Evolutionary conservation across 2,888 invertebrate genomes (phyloP).

Genomic region (Volucella inflata): DNA sequence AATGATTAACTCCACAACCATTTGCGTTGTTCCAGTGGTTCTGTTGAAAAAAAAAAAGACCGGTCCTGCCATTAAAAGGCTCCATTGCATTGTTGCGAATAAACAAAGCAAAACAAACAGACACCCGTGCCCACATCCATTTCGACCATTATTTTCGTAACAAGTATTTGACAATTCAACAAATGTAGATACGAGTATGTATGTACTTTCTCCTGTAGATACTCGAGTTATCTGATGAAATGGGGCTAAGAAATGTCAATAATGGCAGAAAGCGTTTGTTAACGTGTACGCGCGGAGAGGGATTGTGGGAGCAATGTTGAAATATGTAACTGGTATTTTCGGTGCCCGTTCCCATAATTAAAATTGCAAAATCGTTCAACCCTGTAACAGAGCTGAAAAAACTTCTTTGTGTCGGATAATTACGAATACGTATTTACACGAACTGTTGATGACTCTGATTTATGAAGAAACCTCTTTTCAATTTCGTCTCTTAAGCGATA

Average conservation of each 20-base stretch:
- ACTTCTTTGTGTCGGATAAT: too few species aligned
- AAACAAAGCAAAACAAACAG: constrained; percentile 49
- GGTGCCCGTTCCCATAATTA: too few species aligned
- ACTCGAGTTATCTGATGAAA: not conserved
- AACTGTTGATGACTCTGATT: too few species aligned
- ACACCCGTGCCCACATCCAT: not conserved
- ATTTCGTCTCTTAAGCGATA: not conserved
- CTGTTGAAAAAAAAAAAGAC: constrained; percentile 1
- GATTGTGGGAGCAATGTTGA: too few species aligned
- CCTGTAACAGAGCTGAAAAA: too few species aligned
- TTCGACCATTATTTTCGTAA: not conserved
- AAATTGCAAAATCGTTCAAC: too few species aligned
- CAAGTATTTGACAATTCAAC: not conserved
- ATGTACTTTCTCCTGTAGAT: not conserved
- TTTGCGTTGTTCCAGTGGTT: not conserved
- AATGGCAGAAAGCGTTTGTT: not conserved
- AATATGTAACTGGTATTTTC: too few species aligned
- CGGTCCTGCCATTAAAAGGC: constrained; percentile 3
- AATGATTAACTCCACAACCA: constrained; percentile 2
- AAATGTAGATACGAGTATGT: too few species aligned
- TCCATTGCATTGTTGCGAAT: constrained; percentile 33
- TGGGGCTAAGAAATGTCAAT: not conserved
- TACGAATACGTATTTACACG: too few species aligned
- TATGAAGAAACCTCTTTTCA: too few species aligned
- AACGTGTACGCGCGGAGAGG: not conserved